phyloP scores from a whole-genome alignment of 2,888 invertebrate genomes.

The Mayetiola destructor region DNA sequence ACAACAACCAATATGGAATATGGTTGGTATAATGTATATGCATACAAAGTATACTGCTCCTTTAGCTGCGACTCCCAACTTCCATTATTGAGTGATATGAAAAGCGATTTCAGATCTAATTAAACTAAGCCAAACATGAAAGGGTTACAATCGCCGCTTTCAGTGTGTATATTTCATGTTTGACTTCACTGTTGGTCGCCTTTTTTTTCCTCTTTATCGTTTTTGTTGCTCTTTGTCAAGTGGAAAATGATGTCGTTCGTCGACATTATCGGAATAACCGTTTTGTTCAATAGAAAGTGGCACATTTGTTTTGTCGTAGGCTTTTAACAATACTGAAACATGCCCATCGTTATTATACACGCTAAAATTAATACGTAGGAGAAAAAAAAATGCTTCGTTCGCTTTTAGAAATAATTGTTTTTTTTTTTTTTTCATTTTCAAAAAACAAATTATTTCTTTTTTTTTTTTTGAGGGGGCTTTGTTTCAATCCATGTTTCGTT shows the following conservation, averaged over 20 bases:
- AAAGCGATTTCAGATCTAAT: constrained; percentile 4
- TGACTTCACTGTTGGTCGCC: background rate
- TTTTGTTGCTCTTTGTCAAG: background rate
- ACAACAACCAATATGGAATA: no score
- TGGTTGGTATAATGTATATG: no score
- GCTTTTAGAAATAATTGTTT: no score
- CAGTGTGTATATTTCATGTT: background rate
- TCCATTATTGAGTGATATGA: constrained; percentile 3
- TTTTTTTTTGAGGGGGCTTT: no score
- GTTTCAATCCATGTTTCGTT: background rate
- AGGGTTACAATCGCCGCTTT: constrained; percentile 9
- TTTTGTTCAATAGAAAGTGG: constrained; percentile 3
- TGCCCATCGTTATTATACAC: no score
- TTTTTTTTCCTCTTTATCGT: no score
- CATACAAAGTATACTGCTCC: no score
- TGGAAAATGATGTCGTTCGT: constrained; percentile 5
- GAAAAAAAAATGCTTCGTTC: no score
- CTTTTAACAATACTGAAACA: background rate
- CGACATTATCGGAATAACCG: background rate
- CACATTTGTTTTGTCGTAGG: background rate
- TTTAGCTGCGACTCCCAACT: no score
- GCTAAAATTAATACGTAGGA: no score
- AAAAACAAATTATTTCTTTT: no score
- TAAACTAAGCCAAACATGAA: constrained; percentile 13
- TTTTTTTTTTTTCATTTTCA: no score